Evolutionary conservation across 2,113 vertebrate species (phyloP), one percentile per base, ranked within the genome.

Genomic region (Albula glossodonta): DNA sequence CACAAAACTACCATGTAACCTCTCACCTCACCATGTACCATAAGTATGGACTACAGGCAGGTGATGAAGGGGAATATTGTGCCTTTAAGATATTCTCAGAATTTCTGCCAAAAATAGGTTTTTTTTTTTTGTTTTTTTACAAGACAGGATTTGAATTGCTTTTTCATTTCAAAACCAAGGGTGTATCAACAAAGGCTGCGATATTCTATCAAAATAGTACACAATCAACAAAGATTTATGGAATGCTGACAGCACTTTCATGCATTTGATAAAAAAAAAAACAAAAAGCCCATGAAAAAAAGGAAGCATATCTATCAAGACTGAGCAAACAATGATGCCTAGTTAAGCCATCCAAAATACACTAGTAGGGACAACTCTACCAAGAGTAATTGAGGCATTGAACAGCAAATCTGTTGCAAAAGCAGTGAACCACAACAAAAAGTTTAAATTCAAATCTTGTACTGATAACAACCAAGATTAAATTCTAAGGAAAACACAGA

Each of bases 251-350:
- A 86, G 80, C 88, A 84, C 52, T 88, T n/a, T 49, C 31, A 60
- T 15, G 0, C 91, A 90, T 94, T 94, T 92, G 80, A 88, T 89
- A 92, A 93, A 93, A 88, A 92, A 15, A 82, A 87, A 41, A 41
- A 85, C 82, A 89, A 90, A 86, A 89, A 83, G 70, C 79, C 88
- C 74, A 78, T 89, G 90, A 89, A 89, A 82, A 89, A 86, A 86
- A 85, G 2, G 56, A 48, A 85, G 80, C 63, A 83, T 84, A 74
- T 86, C 86, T 60, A 85, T 81, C 70, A 51, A 2, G 19, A 82
- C 87, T 22, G 48, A 25, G 51, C 81, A 56, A 78, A 53, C 41
- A 86, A 49, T 52, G 78, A 25, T 2, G 86, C 60, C 70, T 74
- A 10, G 4, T 2, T n/a, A 31, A 2, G 70, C n/a, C 10, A 9